Evolutionary conservation across 2,888 invertebrate species (phyloP), one percentile per base, ranked within the genome.

Genomic region (Apotomis turbidana): DNA sequence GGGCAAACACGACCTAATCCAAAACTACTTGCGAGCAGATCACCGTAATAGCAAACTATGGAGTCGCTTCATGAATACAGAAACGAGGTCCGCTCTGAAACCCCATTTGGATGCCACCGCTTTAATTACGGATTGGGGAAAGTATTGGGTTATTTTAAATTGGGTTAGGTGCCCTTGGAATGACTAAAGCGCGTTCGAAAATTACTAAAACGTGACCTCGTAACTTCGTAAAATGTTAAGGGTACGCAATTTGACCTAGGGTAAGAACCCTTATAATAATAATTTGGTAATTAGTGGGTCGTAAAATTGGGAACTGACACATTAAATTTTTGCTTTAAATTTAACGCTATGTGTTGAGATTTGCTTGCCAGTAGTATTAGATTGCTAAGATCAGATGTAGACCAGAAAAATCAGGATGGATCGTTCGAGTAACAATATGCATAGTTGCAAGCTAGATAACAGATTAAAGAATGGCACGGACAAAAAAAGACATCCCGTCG

Each of bases 11-110:
- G 79, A 81, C 86, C 85, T 90, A 90, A 90, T 90, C 88, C 83
- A 83, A 88, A 88, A 90, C 88, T 88, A 88, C 87, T 90, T 82
- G 85, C 83, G 80, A 87, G 83, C 85, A 88, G 87, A 90, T 89
- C 87, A 84, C 82, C 80, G 85, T 88, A 89, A 90, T 90, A 86
- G 86, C 84, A 85, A 83, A 83, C 83, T 81, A 82, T 78, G 81
- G 78, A 80, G 80, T 81, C 83, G 81, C 81, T 85, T 89, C 89
- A 89, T 92, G 91, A 92, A 92, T 92, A 91, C 90, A 85, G 85
- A 91, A 81, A 80, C 36, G 66, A 83, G 79, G 76, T 63, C 73
- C 67, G 71, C 52, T 46, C 38, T 68, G 74, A 67, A 72, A 73
- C 75, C 78, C 78, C 78, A 78, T 76, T 77, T 76, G 76, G 78